Evolutionary conservation across 1,140 invertebrate genomes (phyloP).

Genomic region (Bradysia coprophila): DNA sequence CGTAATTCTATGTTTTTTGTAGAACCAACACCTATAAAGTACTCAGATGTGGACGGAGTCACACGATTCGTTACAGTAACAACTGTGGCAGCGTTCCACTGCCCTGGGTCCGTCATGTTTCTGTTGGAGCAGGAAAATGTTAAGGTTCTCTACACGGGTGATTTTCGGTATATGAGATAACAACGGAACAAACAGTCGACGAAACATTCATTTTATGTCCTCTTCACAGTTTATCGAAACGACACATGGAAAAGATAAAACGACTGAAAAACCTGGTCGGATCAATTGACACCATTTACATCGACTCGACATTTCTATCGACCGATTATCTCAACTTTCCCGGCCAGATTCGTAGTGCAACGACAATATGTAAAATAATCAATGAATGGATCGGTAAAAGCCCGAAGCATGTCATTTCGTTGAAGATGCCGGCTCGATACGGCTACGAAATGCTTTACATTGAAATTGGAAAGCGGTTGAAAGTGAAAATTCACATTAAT

Average conservation of each 20-base stretch:
- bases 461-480: slow-evolving; percentile 28
- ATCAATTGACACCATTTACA: slow-evolving; percentile 40
- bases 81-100: slow-evolving; percentile 44
- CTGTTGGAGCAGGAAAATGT: slow-evolving; percentile 31
- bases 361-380: slow-evolving; percentile 26
- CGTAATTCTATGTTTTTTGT: slow-evolving; percentile 7
- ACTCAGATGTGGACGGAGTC: slow-evolving; percentile 5
- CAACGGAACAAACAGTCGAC: neutral
- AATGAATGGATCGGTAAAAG: slow-evolving; percentile 30
- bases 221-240: slow-evolving; percentile 17
- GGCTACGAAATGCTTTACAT: slow-evolving; percentile 40
- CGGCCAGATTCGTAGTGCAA: slow-evolving; percentile 30
- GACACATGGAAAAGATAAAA: slow-evolving; percentile 32
- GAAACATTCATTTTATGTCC: neutral
- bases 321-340: slow-evolving; percentile 31
- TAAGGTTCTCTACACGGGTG: slow-evolving; percentile 45
- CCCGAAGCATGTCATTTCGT: slow-evolving; percentile 26
- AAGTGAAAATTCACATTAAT: slow-evolving; percentile 32
- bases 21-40: slow-evolving; percentile 13
- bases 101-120: slow-evolving; percentile 57
- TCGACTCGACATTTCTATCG: slow-evolving; percentile 50
- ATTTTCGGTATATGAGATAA: slow-evolving; percentile 29
- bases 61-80: slow-evolving; percentile 29
- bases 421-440: slow-evolving; percentile 31
- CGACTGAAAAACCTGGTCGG: slow-evolving; percentile 28